Base-by-base conservation (phyloP, 2,888 invertebrate species). In the Limnephilus rhombicus region DNA sequence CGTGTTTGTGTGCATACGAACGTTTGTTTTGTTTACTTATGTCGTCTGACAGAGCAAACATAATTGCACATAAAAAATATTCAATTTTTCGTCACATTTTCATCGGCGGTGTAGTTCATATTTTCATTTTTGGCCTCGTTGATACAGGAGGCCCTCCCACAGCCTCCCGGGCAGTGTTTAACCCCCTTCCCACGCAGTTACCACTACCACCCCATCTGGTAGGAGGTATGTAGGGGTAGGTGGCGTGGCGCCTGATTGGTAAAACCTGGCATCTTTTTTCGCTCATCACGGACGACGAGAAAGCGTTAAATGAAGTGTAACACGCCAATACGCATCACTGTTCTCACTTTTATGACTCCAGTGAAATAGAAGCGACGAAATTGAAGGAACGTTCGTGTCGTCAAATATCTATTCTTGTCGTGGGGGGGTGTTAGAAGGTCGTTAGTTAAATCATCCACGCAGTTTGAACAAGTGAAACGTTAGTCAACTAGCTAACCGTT, bases 301-400 rank as follows among this genome's bases (percentile, higher is more conserved):
- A 83, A 91, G 91, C 85, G 91, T 91, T 91, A 91, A 91, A 91
- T 91, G 91, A 91, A 91, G 88, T 87, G 88, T 88, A 53, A 89
- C 82, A 81, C 80, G 41, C 88, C 88, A 68, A 41, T 90, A 45
- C 81, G 31, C 80, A 90, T 90, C 85, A 85, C 85, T 34, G 53
- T 81, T 85, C 34, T 29, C 45, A 90, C 81, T 85, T 90, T 90
- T 68, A 80, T 37, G 85, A 31, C 53, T 90, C 90, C 90, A 90
- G 53, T 85, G 85, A 37, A 90, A 90, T 81, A 90, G 90, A 85
- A 90, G 37, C 41, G 34, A 49, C 34, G 53, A 53, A 53, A 88
- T 37, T 88, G 85, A 34, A 37, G 45, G 49, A 86, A 86, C n/a
- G 49, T 45, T 86, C 86, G 41, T 83, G 34, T 34, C 83, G 83